phyloP scores from a whole-genome alignment of 2,888 invertebrate genomes.

The Serrognathus titanus region DNA sequence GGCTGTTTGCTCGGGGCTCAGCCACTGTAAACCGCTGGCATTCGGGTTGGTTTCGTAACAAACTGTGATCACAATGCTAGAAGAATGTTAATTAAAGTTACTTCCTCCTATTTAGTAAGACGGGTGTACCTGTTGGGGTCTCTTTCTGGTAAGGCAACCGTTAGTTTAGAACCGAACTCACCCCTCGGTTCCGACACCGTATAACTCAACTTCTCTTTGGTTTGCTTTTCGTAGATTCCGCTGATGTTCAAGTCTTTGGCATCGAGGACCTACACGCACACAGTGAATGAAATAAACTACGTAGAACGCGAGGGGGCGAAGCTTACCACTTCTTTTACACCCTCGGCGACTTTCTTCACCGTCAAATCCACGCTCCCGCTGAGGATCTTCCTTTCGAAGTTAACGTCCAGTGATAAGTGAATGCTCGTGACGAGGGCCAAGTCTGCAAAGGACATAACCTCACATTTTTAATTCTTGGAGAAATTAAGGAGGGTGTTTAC shows the following conservation, averaged over 20 bases:
- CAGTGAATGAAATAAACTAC: constrained; percentile 24
- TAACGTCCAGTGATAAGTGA: constrained; percentile 62
- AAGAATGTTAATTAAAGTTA: constrained; percentile 24
- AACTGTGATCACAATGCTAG: constrained; percentile 59
- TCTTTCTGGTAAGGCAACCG: constrained; percentile 61
- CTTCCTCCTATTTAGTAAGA: not conserved
- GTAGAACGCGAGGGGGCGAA: constrained; percentile 25
- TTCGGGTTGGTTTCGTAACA: constrained; percentile 72
- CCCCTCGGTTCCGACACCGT: constrained; percentile 58
- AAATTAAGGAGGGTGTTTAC: constrained; percentile 45
- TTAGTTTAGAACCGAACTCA: constrained; percentile 75
- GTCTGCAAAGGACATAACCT: constrained; percentile 51
- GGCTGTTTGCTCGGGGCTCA: constrained; percentile 80
- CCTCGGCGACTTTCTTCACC: constrained; percentile 54
- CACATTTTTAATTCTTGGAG: not conserved
- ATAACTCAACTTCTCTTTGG: constrained; percentile 46
- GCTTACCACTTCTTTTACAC: constrained; percentile 60
- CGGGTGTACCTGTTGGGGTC: constrained; percentile 29
- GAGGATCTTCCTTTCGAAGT: constrained; percentile 68
- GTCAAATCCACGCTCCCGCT: constrained; percentile 64
- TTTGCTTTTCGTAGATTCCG: constrained; percentile 53
- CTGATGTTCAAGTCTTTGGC: constrained; percentile 66
- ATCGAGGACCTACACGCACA: constrained; percentile 66
- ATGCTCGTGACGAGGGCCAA: constrained; percentile 63
- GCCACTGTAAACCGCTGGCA: constrained; percentile 89